Evolutionary conservation across 92 coral and sea anemone species (phyloP).

Genomic region (Chrysogorgia sp.): DNA sequence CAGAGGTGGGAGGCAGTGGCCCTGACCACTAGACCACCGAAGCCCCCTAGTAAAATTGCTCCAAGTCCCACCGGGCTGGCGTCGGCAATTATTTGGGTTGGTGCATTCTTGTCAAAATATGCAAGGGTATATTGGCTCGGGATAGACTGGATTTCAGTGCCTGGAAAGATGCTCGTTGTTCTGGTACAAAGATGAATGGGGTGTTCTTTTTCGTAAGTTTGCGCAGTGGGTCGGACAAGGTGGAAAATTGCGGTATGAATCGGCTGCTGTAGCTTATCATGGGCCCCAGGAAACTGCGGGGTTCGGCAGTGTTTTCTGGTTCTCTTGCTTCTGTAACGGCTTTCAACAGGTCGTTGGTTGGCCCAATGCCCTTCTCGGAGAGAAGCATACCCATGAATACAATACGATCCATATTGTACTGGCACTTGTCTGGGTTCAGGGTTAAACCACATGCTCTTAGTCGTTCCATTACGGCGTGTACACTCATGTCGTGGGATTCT

Average conservation of each 20-base stretch:
- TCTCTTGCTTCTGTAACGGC: conserved; percentile 34
- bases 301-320: conserved; percentile 8
- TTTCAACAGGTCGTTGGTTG: conserved; percentile 24
- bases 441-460: conserved; percentile 47
- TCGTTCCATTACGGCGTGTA: conserved; percentile 40
- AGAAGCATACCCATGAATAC: conserved; percentile 51
- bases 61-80: conserved; percentile 57
- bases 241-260: conserved; percentile 41
- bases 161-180: conserved; percentile 40
- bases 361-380: conserved; percentile 40
- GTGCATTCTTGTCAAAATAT: conserved; percentile 49
- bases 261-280: conserved; percentile 26
- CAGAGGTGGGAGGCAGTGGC: too few species aligned
- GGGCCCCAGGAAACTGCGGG: conserved; percentile 29
- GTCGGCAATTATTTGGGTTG: conserved; percentile 45
- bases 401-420: conserved; percentile 31
- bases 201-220: conserved; percentile 47
- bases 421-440: conserved; percentile 53
- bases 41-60: conserved; percentile 41
- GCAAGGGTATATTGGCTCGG: conserved; percentile 45
- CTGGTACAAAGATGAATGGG: conserved; percentile 35
- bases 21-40: too few species aligned
- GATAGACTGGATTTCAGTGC: conserved; percentile 43
- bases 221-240: conserved; percentile 51
- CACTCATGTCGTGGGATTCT: conserved; percentile 39